phyloP scores from a whole-genome alignment of 1,140 invertebrate species.

The fruit fly (Drosophila melanogaster) region DNA sequence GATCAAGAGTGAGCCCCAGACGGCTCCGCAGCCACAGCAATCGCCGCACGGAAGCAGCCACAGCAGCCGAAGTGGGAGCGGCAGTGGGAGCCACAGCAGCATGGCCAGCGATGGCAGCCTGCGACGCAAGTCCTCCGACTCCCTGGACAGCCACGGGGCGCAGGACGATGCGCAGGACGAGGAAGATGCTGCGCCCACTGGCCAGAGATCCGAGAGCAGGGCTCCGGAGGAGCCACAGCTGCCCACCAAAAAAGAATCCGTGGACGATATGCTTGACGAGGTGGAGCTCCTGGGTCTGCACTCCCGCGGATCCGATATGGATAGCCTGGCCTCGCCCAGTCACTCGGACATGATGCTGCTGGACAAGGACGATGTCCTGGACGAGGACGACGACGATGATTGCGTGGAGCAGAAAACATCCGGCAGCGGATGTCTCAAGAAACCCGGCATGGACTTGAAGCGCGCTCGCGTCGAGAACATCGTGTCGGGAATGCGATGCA shows the following conservation, averaged over 20 bases:
- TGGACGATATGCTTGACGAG: slow-evolving; percentile 81
- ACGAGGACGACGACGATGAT: slow-evolving; percentile 85
- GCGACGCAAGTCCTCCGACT: slow-evolving; percentile 76
- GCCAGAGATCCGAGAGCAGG: slow-evolving; percentile 27
- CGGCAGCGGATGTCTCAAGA: slow-evolving; percentile 45
- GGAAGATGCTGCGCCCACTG: slow-evolving; percentile 39
- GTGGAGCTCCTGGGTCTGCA: slow-evolving; percentile 77
- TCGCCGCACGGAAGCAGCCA: slow-evolving; percentile 69
- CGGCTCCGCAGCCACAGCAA: slow-evolving; percentile 40
- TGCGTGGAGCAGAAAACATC: slow-evolving; percentile 76
- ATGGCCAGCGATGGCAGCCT: slow-evolving; percentile 62
- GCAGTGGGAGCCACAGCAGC: slow-evolving; percentile 53
- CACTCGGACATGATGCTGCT: slow-evolving; percentile 87
- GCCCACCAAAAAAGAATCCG: slow-evolving; percentile 75
- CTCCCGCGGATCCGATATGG: slow-evolving; percentile 77
- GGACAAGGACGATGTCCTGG: slow-evolving; percentile 88
- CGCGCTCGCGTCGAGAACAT: slow-evolving; percentile 97
- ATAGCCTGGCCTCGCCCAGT: slow-evolving; percentile 88
- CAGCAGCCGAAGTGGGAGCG: slow-evolving; percentile 48
- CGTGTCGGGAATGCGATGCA: slow-evolving; percentile 95
- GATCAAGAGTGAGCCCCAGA: slow-evolving; percentile 77
- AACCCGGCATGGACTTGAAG: slow-evolving; percentile 90
- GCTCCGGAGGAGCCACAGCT: slow-evolving; percentile 29
- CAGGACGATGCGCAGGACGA: slow-evolving; percentile 55
- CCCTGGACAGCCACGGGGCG: slow-evolving; percentile 49